phyloP scores from a whole-genome alignment of 2,797 vertebrate species.

The Pseudotriccus pelzelni region DNA sequence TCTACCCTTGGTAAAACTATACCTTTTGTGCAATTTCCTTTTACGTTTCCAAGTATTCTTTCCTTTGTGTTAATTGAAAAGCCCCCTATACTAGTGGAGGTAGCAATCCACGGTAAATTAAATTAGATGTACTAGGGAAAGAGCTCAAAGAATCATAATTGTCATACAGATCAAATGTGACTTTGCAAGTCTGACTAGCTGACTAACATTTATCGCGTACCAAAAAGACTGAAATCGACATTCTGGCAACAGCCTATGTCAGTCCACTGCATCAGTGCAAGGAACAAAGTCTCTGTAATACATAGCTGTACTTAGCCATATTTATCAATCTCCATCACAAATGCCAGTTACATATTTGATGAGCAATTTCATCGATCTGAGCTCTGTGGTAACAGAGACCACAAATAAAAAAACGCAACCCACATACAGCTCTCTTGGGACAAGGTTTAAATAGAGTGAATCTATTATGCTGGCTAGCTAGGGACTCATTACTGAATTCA shows the following conservation, averaged over 20 bases:
- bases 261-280: neutral
- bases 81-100: neutral
- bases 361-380: neutral
- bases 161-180: neutral
- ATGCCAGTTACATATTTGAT: neutral
- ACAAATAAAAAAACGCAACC: neutral
- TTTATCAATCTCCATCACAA: neutral
- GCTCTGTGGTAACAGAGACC: neutral
- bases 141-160: neutral
- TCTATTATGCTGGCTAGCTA: slow-evolving; percentile 6
- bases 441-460: neutral
- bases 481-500: slow-evolving; percentile 27
- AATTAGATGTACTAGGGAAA: neutral
- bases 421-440: neutral
- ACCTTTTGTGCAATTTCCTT: neutral
- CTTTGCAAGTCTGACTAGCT: neutral
- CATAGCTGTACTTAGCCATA: neutral
- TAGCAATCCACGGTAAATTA: neutral
- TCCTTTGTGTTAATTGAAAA: neutral
- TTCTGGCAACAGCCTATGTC: neutral
- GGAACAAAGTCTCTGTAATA: neutral
- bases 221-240: neutral
- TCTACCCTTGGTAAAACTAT: neutral
- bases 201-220: neutral
- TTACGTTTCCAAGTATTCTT: neutral